Base-by-base conservation (phyloP, 2,888 invertebrate genomes). In the Magallana nippona region DNA sequence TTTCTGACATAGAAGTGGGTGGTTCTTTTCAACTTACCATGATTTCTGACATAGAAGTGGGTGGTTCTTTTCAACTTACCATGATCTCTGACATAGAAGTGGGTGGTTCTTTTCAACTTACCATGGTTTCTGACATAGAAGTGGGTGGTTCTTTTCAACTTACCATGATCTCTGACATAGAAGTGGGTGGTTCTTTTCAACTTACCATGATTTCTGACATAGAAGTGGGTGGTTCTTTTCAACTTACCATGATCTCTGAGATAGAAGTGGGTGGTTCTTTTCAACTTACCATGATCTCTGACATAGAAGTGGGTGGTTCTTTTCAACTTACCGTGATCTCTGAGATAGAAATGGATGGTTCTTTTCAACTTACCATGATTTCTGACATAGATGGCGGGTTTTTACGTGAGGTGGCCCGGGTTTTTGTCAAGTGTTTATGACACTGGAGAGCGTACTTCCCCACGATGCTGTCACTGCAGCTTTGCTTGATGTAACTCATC, bases 31-130 rank as follows among this genome's bases (percentile, higher is more conserved):
- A n/a, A 96, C 96, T 96, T 94, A 97, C 97, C 82, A 98, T 97
- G 82, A 98, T 97, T 95, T 98, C 98, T 2, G 98, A 97, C 60
- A 97, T 97, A 60, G 98, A 98, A n/a, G n/a, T n/a, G n/a, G n/a
- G n/a, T n/a, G n/a, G n/a, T n/a, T n/a, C n/a, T n/a, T n/a, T n/a
- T n/a, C n/a, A n/a, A 96, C 96, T 96, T 94, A 97, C 97, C 82
- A 98, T 97, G 82, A 98, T 97, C 95, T 98, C 98, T 2, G 98
- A 97, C 60, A 97, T 97, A 60, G 98, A 98, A n/a, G n/a, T n/a
- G n/a, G n/a, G n/a, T n/a, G n/a, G n/a, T n/a, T n/a, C n/a, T n/a
- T n/a, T n/a, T n/a, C n/a, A n/a, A 96, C 96, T 96, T 94, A 97
- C 97, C 82, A 98, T 97, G 82, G 98, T 97, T 95, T 98, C 98